These are phyloP conservation scores for Cryptocheilus praepositus DNA, from an alignment of 2,888 invertebrate species.

Conservation along the genomic window DNA sequence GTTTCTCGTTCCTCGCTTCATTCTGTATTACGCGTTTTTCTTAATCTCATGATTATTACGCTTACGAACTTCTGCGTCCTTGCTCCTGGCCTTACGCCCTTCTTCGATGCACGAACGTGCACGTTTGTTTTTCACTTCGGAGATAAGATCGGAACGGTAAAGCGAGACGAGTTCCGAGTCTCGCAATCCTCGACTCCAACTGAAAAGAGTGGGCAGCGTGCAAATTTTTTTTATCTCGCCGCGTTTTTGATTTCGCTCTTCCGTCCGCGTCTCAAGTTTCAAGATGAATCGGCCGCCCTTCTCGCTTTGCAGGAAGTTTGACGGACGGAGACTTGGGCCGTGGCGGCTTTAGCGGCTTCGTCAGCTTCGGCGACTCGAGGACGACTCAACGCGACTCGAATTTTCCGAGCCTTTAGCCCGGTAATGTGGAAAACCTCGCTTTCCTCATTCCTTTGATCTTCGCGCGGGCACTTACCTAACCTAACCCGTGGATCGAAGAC, in stretches of 20 bases:
- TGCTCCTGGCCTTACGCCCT: neutral
- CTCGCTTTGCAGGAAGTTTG: constrained; percentile 8
- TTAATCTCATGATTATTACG: neutral
- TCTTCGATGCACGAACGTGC: too few species aligned
- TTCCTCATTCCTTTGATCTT: constrained; percentile 60
- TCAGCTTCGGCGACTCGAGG: constrained; percentile 17
- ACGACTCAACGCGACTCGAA: constrained; percentile 32
- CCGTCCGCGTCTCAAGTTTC: too few species aligned
- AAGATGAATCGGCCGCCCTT: constrained; percentile 3
- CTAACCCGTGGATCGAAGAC: constrained; percentile 30
- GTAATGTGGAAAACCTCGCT: constrained; percentile 37
- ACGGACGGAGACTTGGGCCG: neutral
- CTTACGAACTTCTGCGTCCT: neutral
- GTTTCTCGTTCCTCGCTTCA: constrained; percentile 26
- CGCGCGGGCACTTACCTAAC: constrained; percentile 52
- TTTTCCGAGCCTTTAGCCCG: constrained; percentile 51
- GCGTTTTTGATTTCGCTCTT: too few species aligned
- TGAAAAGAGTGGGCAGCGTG: too few species aligned
- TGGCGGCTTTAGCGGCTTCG: too few species aligned
- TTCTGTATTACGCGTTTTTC: constrained; percentile 40
- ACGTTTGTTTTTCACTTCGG: too few species aligned
- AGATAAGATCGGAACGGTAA: too few species aligned
- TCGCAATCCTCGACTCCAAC: too few species aligned
- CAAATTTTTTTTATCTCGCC: too few species aligned
- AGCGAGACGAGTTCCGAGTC: too few species aligned